These are phyloP conservation scores for Agrochola circellaris DNA, from an alignment of 2,888 invertebrate genomes.

Conservation along the genomic window DNA sequence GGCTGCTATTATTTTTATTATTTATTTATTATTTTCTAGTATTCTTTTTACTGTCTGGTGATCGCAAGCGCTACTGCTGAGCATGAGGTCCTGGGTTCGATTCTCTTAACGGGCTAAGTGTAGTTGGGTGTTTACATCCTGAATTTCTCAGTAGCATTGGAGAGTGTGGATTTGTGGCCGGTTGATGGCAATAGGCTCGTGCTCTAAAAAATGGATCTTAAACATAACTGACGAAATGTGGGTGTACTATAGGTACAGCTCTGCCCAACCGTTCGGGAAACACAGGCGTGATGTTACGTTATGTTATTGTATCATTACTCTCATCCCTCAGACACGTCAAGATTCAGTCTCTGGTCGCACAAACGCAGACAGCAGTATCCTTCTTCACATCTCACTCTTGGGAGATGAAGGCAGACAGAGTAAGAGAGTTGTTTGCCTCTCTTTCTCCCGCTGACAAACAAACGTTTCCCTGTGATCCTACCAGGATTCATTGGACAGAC, in stretches of 20 bases:
- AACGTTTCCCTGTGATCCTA: constrained; percentile 62
- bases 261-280: background rate
- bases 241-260: background rate
- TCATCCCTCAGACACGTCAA: constrained; percentile 50
- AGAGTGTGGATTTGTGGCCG: background rate
- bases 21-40: too few relatives aligned
- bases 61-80: too few relatives aligned
- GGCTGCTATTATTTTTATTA: background rate
- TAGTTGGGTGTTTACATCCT: background rate
- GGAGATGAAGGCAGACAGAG: constrained; percentile 56
- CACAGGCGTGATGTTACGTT: background rate
- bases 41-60: background rate
- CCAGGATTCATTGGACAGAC: constrained; percentile 53
- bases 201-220: background rate
- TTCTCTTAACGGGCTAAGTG: background rate
- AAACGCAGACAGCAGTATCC: constrained; percentile 6
- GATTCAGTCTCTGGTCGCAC: constrained; percentile 27
- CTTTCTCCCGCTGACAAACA: constrained; percentile 53
- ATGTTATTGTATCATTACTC: background rate
- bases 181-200: background rate
- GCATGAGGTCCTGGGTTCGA: background rate
- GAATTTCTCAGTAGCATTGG: background rate
- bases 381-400: constrained; percentile 60
- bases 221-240: background rate
- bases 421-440: constrained; percentile 48